Evolutionary conservation across 2,113 vertebrate genomes (phyloP).

Genomic region (Gymnogyps californianus): DNA sequence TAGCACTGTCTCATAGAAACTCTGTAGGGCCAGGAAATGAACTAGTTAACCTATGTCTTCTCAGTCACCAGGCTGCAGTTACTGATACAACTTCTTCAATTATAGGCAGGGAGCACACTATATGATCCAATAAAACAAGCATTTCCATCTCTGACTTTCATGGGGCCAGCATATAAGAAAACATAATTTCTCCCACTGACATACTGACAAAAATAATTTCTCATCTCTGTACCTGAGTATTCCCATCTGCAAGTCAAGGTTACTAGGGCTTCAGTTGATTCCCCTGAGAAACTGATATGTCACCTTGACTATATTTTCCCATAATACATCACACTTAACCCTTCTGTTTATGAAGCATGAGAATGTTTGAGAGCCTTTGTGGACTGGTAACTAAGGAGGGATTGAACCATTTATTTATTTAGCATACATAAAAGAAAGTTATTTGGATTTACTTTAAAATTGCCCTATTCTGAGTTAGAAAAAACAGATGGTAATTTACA

Average conservation of each 20-base stretch:
- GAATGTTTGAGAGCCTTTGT: neutral
- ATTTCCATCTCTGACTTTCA: neutral
- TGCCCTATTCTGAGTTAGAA: neutral
- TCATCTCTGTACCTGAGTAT: neutral
- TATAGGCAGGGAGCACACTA: neutral
- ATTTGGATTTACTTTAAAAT: slow-evolving; percentile 1
- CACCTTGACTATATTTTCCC: neutral
- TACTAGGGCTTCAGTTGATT: neutral
- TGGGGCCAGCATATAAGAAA: neutral
- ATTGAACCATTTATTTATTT: neutral
- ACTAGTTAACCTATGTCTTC: neutral
- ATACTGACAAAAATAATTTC: neutral
- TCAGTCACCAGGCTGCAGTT: neutral
- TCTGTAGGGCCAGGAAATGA: neutral
- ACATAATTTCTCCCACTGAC: neutral
- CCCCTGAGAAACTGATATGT: neutral
- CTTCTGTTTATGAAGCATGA: neutral
- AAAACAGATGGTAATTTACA: slow-evolving; percentile 16
- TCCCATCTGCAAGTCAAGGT: neutral
- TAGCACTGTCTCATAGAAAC: neutral
- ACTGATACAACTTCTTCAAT: neutral
- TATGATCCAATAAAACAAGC: neutral
- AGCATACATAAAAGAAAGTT: neutral
- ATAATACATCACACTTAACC: neutral
- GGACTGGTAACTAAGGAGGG: neutral